Evolutionary conservation across 1,140 invertebrate species (phyloP).

Genomic region (Neotoxoptera formosana): DNA sequence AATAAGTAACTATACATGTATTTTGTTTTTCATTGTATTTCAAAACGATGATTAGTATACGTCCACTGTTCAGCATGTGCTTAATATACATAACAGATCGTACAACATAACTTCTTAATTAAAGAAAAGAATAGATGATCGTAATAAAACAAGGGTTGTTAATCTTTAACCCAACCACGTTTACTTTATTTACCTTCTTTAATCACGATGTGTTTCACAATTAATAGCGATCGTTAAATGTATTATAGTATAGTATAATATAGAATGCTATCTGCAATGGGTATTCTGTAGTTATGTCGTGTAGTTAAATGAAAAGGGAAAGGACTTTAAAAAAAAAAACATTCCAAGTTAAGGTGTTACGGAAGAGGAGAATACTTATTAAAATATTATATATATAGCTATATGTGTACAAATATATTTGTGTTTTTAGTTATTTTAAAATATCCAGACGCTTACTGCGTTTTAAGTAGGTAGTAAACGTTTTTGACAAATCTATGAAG

Average conservation of each 20-base stretch:
- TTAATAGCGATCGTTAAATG: conserved; percentile 22
- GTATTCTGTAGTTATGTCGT: not conserved
- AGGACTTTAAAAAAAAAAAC: not conserved
- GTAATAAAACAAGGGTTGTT: conserved; percentile 31
- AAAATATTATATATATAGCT: not conserved
- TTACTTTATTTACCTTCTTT: not conserved
- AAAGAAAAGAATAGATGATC: not conserved
- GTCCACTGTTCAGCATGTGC: not conserved
- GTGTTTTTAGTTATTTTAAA: not conserved
- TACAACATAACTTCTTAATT: not conserved
- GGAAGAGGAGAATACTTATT: conserved; percentile 10
- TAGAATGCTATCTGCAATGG: not conserved
- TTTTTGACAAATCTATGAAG: not conserved
- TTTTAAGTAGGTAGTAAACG: not conserved
- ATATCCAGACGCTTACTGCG: not conserved
- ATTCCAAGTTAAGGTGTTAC: not conserved
- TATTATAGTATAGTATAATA: not conserved
- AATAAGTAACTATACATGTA: not conserved
- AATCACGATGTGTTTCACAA: conserved; percentile 14
- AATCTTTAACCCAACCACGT: not conserved
- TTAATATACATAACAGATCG: not conserved
- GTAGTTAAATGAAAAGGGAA: not conserved
- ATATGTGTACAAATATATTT: not conserved
- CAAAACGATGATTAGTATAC: not conserved
- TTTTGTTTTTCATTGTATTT: not conserved